Percentiles rank a stretch among this genome's conserved stretches.
Conservation (phyloP, 2,797 vertebrate species). For the Clangula hyemalis region DNA sequence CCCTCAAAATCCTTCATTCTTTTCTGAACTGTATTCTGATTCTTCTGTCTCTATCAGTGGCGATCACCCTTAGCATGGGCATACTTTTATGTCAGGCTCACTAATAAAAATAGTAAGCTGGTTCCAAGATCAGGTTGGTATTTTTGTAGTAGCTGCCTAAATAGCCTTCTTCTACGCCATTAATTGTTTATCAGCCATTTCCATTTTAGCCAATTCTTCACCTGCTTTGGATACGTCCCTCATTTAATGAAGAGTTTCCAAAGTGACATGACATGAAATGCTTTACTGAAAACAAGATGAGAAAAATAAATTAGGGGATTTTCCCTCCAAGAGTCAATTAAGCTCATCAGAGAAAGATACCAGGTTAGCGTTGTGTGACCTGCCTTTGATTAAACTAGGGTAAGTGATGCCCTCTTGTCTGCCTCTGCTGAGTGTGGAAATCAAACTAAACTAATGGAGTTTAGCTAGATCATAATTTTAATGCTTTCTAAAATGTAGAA, state of each 20-base stretch:
- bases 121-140: neutral
- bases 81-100: neutral
- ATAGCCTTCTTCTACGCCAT: neutral
- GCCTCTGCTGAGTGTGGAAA: neutral
- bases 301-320: neutral
- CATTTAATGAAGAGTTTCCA: neutral
- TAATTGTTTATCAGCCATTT: neutral
- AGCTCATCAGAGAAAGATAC: neutral
- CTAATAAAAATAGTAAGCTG: neutral
- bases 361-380: neutral
- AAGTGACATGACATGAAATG: neutral
- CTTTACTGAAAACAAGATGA: neutral
- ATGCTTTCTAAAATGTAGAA: neutral
- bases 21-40: neutral
- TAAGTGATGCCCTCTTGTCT: neutral
- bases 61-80: neutral
- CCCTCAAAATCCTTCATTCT: neutral
- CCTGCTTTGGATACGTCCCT: neutral
- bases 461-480: neutral
- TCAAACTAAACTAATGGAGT: neutral
- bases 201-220: neutral
- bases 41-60: neutral
- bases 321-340: neutral
- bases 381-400: neutral
- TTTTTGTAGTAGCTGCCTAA: neutral